Evolutionary conservation across 1,140 invertebrate genomes (phyloP).

Genomic region (Eupeodes corollae): DNA sequence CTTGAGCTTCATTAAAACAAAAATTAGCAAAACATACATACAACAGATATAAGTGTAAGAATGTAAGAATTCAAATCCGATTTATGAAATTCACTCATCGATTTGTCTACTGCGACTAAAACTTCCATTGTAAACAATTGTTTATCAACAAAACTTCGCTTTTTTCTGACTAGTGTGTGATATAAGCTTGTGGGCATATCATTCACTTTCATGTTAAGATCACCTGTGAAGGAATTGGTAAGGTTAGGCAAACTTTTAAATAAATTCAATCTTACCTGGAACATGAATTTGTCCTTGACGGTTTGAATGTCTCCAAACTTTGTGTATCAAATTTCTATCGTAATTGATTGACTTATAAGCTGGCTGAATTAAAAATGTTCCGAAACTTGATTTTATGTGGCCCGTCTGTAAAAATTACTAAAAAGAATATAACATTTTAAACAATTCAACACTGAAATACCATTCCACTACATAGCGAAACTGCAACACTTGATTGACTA

Average conservation of each 20-base stretch:
- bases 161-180: conserved; percentile 8
- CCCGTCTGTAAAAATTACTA: conserved; percentile 43
- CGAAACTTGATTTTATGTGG: conserved; percentile 50
- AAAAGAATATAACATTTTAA: too few relatives aligned
- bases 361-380: conserved; percentile 53
- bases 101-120: conserved; percentile 65
- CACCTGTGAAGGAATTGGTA: neutral
- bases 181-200: neutral
- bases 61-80: conserved; percentile 50
- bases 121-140: conserved; percentile 65
- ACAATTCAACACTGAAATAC: conserved; percentile 30
- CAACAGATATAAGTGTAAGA: conserved; percentile 68
- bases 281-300: conserved; percentile 32
- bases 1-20: neutral
- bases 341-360: conserved; percentile 37
- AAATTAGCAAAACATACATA: conserved; percentile 35
- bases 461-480: conserved; percentile 68
- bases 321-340: conserved; percentile 23
- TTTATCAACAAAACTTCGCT: conserved; percentile 34
- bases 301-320: conserved; percentile 27
- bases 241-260: neutral
- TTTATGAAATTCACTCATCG: conserved; percentile 63
- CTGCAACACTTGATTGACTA: conserved; percentile 48
- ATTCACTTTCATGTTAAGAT: neutral
- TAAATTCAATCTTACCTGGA: conserved; percentile 9